These are phyloP conservation scores for Cosmorhoe ocellata DNA, from an alignment of 2,888 invertebrate species.

Conservation along the genomic window DNA sequence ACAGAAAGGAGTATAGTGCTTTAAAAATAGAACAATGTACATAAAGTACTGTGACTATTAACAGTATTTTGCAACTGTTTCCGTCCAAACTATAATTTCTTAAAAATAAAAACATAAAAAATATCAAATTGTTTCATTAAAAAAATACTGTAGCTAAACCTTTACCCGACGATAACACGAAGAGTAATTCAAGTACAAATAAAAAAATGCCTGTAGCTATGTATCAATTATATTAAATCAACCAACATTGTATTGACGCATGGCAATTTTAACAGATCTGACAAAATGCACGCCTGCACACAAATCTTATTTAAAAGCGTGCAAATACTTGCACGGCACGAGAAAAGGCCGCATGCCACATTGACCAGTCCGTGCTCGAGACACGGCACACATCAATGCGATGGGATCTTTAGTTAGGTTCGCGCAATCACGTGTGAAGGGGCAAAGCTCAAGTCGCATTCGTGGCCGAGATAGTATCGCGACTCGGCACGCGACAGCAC, in stretches of 20 bases:
- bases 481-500: conserved; percentile 73
- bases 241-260: no score
- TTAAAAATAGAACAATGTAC: conserved; percentile 54
- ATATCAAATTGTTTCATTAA: conserved; percentile 26
- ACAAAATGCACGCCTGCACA: conserved; percentile 25
- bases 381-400: conserved; percentile 64
- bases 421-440: conserved; percentile 78
- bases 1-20: conserved; percentile 57
- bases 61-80: conserved; percentile 45
- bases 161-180: not conserved
- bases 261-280: conserved; percentile 6
- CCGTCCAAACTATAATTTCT: conserved; percentile 72
- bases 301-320: conserved; percentile 31
- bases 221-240: no score
- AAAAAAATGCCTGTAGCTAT: no score
- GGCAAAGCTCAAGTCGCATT: conserved; percentile 73
- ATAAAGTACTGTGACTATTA: conserved; percentile 47
- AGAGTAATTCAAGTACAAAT: not conserved
- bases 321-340: conserved; percentile 28
- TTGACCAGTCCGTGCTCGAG: conserved; percentile 37
- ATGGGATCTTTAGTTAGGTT: conserved; percentile 67
- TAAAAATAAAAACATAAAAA: conserved; percentile 48
- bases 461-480: conserved; percentile 73
- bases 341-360: conserved; percentile 27
- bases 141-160: not conserved